Evolutionary conservation across 2,888 invertebrate genomes (phyloP), one percentile per base, ranked within the genome.

Genomic region (Aphrophora alni): DNA sequence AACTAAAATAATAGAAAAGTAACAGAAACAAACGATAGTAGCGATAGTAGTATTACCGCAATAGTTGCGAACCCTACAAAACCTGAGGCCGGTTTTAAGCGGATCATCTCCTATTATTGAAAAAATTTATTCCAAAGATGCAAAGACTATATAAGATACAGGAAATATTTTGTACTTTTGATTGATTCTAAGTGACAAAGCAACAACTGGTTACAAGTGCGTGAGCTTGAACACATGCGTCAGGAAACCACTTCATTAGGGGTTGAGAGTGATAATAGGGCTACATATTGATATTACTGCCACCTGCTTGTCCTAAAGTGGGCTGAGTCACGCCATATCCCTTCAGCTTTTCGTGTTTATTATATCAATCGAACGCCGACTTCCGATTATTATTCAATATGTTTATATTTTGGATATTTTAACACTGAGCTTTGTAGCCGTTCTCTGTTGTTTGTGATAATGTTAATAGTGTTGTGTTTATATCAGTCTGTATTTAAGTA

Each of bases 241-340:
- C 12, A 26, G 70, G 77, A 38, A 71, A 79, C 78, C 78, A 79
- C 78, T 79, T 79, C 78, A 79, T 79, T 79, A 79, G 71, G 21
- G 70, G 69, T 59, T 70, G 72, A 38, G 68, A 51, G 72, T 28
- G 74, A 79, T 74, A 79, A 74, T 68, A 68, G 78, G 24, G 71
- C 17, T 25, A 79, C 78, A 79, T 79, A 79, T 79, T 79, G 78
- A 79, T 79, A 79, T 79, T 79, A 74, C 68, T 24, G 28, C 74
- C 78, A 79, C 78, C 78, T 79, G 78, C 12, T 59, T 21, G 76
- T 28, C 28, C 38, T 51, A 27, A 72, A 78, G 78, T 78, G 44
- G 77, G 17, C 73, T 79, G 74, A 79, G 78, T 79, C 78, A 79
- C 78, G 77, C 77, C 10, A 59, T 59, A n/a, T 44, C 44, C 17